Evolutionary conservation across 2,113 vertebrate species (phyloP).

Genomic region (Plecturocebus donacophilus): DNA sequence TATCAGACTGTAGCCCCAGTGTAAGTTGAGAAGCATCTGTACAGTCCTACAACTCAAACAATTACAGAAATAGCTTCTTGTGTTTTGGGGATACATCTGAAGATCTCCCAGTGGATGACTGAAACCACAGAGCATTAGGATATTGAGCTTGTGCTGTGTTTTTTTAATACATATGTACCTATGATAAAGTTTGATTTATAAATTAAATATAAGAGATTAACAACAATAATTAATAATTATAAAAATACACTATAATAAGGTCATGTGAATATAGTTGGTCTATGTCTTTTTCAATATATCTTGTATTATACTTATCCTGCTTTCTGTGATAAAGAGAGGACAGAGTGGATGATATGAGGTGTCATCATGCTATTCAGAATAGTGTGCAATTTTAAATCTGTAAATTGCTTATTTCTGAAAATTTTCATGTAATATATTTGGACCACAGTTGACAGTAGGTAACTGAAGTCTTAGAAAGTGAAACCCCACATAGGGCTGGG

Average conservation of each 20-base stretch:
- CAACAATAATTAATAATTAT: neutral
- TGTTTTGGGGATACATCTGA: neutral
- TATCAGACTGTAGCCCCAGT: neutral
- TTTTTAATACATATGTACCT: neutral
- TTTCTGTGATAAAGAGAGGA: neutral
- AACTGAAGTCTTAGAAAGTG: neutral
- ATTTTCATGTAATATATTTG: neutral
- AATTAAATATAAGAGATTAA: neutral
- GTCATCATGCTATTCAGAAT: neutral
- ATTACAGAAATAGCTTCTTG: neutral
- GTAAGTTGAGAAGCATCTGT: neutral
- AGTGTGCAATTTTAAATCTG: neutral
- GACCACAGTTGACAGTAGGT: neutral
- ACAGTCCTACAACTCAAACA: neutral
- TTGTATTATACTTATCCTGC: neutral
- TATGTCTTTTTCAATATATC: neutral
- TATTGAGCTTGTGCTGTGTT: neutral
- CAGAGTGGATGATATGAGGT: neutral
- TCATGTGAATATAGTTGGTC: neutral
- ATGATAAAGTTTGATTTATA: neutral
- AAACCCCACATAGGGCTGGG: neutral
- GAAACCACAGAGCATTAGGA: neutral
- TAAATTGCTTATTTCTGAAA: neutral
- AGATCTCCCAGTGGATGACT: neutral
- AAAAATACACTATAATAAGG: neutral